phyloP scores from a whole-genome alignment of 1,140 invertebrate species.

The Lucilia sericata region DNA sequence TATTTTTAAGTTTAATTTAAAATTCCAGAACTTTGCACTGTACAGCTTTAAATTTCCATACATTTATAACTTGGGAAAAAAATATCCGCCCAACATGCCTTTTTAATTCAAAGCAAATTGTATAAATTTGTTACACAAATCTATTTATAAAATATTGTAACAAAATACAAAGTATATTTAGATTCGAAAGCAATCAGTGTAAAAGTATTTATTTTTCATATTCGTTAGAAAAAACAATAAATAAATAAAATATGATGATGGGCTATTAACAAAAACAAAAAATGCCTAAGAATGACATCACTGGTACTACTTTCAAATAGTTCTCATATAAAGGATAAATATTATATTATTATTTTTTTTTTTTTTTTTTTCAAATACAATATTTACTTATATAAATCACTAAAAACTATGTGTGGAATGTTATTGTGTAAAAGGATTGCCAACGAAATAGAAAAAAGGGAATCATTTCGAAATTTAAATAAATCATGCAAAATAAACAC shows the following conservation, averaged over 20 bases:
- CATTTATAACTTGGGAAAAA: too few relatives aligned
- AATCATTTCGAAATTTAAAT: neutral
- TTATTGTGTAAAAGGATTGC: too few relatives aligned
- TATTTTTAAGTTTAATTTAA: too few relatives aligned
- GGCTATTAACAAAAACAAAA: neutral
- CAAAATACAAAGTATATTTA: neutral
- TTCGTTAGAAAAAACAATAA: neutral
- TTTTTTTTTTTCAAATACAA: conserved; percentile 13
- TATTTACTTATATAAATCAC: conserved; percentile 6
- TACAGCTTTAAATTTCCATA: too few relatives aligned
- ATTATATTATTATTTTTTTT: too few relatives aligned
- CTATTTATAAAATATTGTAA: neutral
- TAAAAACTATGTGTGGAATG: neutral
- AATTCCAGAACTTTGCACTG: too few relatives aligned
- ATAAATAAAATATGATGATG: neutral
- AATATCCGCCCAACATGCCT: too few relatives aligned
- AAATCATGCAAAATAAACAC: neutral
- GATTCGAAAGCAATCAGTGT: conserved; percentile 10
- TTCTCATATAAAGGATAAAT: neutral
- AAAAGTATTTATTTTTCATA: conserved; percentile 9
- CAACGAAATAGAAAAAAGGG: neutral
- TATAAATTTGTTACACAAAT: neutral
- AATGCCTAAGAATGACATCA: conserved; percentile 8
- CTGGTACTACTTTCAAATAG: neutral
- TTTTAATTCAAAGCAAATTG: neutral